phyloP scores from a whole-genome alignment of 1,140 invertebrate genomes.

The Listronotus bonariensis region DNA sequence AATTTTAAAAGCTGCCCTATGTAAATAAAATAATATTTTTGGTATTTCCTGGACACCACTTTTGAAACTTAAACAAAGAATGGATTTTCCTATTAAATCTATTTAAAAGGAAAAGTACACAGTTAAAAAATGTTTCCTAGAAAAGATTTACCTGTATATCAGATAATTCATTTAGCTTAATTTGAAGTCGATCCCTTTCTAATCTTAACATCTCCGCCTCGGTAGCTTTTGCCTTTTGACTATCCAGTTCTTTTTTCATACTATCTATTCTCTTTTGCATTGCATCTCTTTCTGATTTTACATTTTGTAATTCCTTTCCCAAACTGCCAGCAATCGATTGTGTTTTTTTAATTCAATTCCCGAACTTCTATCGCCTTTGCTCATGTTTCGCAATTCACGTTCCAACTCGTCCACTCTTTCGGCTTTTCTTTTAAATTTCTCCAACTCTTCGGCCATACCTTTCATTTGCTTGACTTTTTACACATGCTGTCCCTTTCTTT shows the following conservation, averaged over 20 bases:
- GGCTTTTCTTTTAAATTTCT: conserved; percentile 38
- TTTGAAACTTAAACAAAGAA: no score
- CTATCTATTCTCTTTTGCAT: conserved; percentile 31
- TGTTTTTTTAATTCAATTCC: conserved; percentile 33
- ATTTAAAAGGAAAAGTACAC: no score
- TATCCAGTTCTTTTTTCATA: conserved; percentile 45
- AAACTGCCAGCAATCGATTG: conserved; percentile 33
- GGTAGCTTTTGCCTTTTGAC: conserved; percentile 37
- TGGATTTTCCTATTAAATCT: no score
- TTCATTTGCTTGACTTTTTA: conserved; percentile 35
- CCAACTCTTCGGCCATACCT: conserved; percentile 41
- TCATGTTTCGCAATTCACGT: conserved; percentile 27
- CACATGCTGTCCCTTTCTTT: conserved; percentile 40
- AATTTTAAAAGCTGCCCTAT: no score
- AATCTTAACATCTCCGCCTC: conserved; percentile 46
- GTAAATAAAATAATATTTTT: no score
- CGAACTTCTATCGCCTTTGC: conserved; percentile 25
- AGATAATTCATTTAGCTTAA: conserved; percentile 45
- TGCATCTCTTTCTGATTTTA: conserved; percentile 28
- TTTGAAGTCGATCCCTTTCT: conserved; percentile 47
- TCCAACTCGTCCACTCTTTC: conserved; percentile 44
- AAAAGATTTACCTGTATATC: conserved; percentile 24
- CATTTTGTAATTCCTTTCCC: conserved; percentile 35
- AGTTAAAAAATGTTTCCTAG: no score
- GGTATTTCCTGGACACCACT: no score